Conservation (phyloP, 2,888 invertebrate genomes). For the Halocaridina rubra region DNA sequence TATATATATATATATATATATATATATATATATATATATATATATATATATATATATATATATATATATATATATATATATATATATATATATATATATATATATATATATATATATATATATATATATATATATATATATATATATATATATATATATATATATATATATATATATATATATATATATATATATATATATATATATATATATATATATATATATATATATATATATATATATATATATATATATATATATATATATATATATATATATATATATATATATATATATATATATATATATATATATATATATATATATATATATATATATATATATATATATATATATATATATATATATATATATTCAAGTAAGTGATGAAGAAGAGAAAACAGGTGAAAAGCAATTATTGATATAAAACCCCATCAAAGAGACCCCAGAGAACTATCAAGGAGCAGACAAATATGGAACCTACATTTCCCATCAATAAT, state of each 20-base stretch:
- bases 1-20: too few species aligned
- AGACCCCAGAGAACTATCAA: too few species aligned
- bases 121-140: too few species aligned
- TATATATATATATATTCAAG: conserved; percentile 12
- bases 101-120: too few species aligned
- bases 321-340: conserved; percentile 19
- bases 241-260: conserved; percentile 6
- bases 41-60: conserved; percentile 6
- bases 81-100: too few species aligned
- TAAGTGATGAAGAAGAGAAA: not conserved
- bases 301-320: conserved; percentile 18
- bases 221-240: conserved; percentile 33
- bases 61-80: not conserved
- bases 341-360: conserved; percentile 16
- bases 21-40: too few species aligned
- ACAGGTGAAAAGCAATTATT: too few species aligned
- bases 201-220: conserved; percentile 12
- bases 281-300: conserved; percentile 23
- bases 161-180: not conserved
- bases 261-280: conserved; percentile 13
- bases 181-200: conserved; percentile 6
- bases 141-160: too few species aligned
- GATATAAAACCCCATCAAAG: too few species aligned
- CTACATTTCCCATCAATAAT: too few species aligned
- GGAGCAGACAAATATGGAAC: too few species aligned